A percentile compares a stretch with the other conserved stretches of the same genome.
Conservation (phyloP, 2,888 invertebrate species). For the Heliconius hortense region DNA sequence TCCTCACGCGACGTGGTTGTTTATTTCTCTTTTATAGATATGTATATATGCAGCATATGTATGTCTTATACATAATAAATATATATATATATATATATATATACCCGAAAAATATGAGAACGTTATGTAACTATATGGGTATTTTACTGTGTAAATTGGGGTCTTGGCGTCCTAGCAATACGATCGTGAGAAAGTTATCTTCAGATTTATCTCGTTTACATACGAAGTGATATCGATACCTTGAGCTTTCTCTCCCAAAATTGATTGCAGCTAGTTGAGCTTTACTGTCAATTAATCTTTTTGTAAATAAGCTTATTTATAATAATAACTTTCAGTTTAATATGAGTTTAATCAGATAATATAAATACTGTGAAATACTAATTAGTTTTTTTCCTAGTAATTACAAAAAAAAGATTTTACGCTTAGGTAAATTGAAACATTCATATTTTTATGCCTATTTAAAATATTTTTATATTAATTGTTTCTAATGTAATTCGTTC, state of each 20-base stretch:
- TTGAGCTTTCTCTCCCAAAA: conserved; percentile 40
- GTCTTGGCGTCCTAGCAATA: conserved; percentile 20
- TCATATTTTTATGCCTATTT: not conserved
- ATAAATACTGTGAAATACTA: not conserved
- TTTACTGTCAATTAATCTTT: conserved; percentile 28
- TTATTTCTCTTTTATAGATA: conserved; percentile 57
- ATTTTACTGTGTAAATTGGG: not conserved
- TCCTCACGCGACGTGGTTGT: conserved; percentile 78
- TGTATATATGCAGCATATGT: conserved; percentile 34
- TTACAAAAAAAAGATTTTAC: not conserved
- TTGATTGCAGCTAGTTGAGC: conserved; percentile 33
- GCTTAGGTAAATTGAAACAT: not conserved
- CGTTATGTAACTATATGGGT: conserved; percentile 12
- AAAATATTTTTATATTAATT: not conserved
- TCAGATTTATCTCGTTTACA: conserved; percentile 7
- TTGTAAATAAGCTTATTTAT: conserved; percentile 28
- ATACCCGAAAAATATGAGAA: conserved; percentile 58
- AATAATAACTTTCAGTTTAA: conserved; percentile 49
- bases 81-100: not conserved
- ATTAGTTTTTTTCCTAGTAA: not conserved
- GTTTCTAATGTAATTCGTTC: not conserved
- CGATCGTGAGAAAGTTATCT: conserved; percentile 15
- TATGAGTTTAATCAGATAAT: not conserved
- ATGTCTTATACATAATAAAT: not conserved
- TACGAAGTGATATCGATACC: conserved; percentile 18